Evolutionary conservation across 2,113 vertebrate species (phyloP).

Genomic region (Mungos mungo): DNA sequence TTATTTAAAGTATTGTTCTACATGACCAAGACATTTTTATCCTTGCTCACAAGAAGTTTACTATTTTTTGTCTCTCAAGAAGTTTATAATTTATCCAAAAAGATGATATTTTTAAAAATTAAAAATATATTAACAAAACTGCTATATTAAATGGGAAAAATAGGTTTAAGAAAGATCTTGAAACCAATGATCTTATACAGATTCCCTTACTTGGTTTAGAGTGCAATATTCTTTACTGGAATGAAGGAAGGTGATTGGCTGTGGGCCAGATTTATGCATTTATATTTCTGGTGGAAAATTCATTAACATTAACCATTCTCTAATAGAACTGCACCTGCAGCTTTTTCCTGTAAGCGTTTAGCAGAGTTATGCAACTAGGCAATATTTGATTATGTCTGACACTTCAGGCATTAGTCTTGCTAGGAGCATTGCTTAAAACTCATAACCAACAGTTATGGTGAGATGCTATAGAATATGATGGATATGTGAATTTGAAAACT

Average conservation of each 20-base stretch:
- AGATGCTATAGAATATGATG: constrained; percentile 52
- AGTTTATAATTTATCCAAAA: neutral
- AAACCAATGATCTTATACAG: neutral
- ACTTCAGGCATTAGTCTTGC: constrained; percentile 42
- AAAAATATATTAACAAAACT: neutral
- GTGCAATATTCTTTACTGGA: neutral
- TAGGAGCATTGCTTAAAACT: constrained; percentile 66
- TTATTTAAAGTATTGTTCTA: constrained; percentile 3
- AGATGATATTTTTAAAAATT: neutral
- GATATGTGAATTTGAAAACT: constrained; percentile 55
- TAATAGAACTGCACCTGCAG: constrained; percentile 46
- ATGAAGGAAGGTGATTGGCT: constrained; percentile 48
- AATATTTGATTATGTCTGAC: constrained; percentile 59
- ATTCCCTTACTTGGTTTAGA: constrained; percentile 17
- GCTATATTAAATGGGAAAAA: constrained; percentile 36
- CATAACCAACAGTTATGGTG: constrained; percentile 22
- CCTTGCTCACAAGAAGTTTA: neutral
- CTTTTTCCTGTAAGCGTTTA: constrained; percentile 43
- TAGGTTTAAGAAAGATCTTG: constrained; percentile 42
- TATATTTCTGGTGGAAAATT: constrained; percentile 64
- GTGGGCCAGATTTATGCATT: constrained; percentile 1
- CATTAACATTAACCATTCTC: constrained; percentile 43
- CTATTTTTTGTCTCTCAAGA: neutral
- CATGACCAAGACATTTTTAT: neutral
- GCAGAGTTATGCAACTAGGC: neutral